Evolutionary conservation across 2,888 invertebrate species (phyloP), one percentile per base, ranked within the genome.

Genomic region (Hofmannophila pseudospretella): DNA sequence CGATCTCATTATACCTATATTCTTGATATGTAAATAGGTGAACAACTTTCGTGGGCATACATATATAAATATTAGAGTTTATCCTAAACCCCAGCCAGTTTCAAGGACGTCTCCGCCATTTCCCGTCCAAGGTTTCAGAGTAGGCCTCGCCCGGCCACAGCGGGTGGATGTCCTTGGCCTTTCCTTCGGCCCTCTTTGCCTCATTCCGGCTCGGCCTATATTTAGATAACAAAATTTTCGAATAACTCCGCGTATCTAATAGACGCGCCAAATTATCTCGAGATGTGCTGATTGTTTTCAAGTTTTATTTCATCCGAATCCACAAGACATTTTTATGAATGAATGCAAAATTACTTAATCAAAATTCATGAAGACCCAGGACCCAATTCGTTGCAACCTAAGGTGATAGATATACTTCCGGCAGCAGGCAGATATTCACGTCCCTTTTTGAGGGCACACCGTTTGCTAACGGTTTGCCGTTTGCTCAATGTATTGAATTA

Each of bases 391-490:
- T 60, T 60, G 59, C 64, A 63, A 67, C 68, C 64, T 60, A 66
- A 52, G 49, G 54, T 66, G 62, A 56, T 64, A 63, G 62, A 56
- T 64, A 63, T 53, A 70, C 65, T 70, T 75, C 75, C 77, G 73
- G 68, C 54, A 47, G 44, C 37, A 45, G 26, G 35, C 39, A 41
- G 39, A 12, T n/a, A 2, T n/a, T 3, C 46, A 44, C 53, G 65
- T 59, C 69, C 70, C 71, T 73, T 72, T n/a, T 67, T 47, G 62
- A 72, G 68, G 67, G 57, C 65, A 49, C 47, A 59, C 67, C 70
- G 67, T 68, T 71, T 52, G 48, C 51, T 72, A 75, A 73, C 75
- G 68, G 75, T 72, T n/a, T n/a, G n/a, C n/a, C n/a, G n/a, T n/a
- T n/a, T 58, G 46, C 68, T 41, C 47, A 51, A 53, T 55, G 57